These are phyloP conservation scores for Agrotis clavis DNA, from an alignment of 2,888 invertebrate species.

Conservation along the genomic window DNA sequence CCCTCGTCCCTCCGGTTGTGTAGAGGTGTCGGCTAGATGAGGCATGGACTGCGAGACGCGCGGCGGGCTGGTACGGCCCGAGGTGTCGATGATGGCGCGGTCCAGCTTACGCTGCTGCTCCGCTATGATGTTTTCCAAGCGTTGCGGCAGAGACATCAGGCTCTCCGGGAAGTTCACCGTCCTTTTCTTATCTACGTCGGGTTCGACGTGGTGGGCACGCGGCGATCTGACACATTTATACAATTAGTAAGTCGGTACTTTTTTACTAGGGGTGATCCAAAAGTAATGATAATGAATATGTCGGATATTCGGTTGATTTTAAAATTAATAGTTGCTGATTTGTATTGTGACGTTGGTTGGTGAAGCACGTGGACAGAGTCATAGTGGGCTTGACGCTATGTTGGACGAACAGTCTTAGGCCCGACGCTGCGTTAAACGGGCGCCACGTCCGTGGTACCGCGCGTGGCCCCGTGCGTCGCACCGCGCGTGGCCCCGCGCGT, in stretches of 20 bases:
- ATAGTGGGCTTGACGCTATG: no score
- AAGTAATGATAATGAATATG: no score
- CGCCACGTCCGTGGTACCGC: no score
- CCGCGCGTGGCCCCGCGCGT: no score
- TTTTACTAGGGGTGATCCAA: not conserved
- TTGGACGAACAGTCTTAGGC: no score
- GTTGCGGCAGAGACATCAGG: conserved; percentile 80
- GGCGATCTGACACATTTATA: conserved; percentile 70
- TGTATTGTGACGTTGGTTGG: no score
- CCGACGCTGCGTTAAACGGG: no score
- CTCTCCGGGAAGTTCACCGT: conserved; percentile 83
- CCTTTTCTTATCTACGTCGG: conserved; percentile 77
- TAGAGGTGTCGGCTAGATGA: conserved; percentile 74
- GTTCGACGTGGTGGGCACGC: conserved; percentile 59
- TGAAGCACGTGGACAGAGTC: no score
- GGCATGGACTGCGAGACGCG: conserved; percentile 80
- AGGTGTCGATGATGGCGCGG: conserved; percentile 77
- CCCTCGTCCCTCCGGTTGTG: conserved; percentile 70
- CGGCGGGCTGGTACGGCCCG: conserved; percentile 74
- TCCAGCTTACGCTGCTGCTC: conserved; percentile 80
- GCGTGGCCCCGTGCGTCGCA: no score
- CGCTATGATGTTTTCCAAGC: conserved; percentile 78
- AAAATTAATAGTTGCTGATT: no score
- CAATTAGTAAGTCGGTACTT: not conserved
- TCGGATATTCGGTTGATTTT: no score